Base-by-base conservation (phyloP, 1,140 invertebrate genomes). In the Cotesia vestalis region DNA sequence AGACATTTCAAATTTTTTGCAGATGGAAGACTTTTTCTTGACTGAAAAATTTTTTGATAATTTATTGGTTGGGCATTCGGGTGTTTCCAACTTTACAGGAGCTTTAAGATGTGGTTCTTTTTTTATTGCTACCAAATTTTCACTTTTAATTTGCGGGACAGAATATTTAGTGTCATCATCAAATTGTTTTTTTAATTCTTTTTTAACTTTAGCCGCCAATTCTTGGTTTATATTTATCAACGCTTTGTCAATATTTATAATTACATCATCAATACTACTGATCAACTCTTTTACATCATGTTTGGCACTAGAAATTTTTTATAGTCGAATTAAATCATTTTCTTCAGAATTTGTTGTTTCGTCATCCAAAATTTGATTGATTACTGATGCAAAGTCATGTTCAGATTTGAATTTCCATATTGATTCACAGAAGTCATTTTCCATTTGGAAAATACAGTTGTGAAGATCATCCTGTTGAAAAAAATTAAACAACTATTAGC, bases 391-490 rank as follows among this genome's bases (percentile, higher is more conserved):
- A 59, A 81, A 79, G 67, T 83, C 57, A 20, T 82, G 77, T 57
- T 74, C 40, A 0, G 12, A 9, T 2, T 77, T 77, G 61, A 83
- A 83, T 64, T 78, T 76, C 82, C 82, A 83, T 4, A 81, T 52
- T 64, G 76, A n/a, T 34, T 78, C 73, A 66, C 76, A 83, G 53
- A 74, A 75, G 17, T 72, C 52, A 61, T 78, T 71, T 73, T 79
- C 71, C 14, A 61, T 27, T 14, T 34, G 52, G 75, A 77, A 80
- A 2, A 77, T 67, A 66, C 72, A 35, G 9, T 75, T 36, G 35
- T 79, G 64, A 63, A 81, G 60, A 60, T 78, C 63, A 12, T 80
- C 61, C 82, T 83, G 5, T 46, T 8, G 5, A 8, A 46, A 46
- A 46, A 46, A 46, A 46, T 9, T 40, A 40, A 40, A 8, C 38